Evolutionary conservation across 2,888 invertebrate species (phyloP).

Genomic region (Meteorus cinctellus): DNA sequence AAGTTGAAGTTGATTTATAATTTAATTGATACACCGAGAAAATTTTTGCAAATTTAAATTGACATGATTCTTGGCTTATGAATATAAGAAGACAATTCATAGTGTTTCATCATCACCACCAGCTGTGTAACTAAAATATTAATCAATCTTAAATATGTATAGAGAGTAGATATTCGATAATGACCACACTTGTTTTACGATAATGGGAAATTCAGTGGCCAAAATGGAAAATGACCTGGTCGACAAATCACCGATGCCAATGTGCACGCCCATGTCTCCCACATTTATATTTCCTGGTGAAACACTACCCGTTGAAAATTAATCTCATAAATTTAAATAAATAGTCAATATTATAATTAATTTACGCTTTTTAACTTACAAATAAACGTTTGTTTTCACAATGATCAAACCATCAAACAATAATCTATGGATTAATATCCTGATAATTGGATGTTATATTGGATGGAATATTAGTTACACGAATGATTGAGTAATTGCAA

Average conservation of each 20-base stretch:
- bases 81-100: background rate
- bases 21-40: no score
- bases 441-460: no score
- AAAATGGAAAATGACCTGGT: slow-evolving; percentile 18
- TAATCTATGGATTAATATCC: no score
- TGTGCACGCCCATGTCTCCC: slow-evolving; percentile 1
- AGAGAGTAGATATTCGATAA: slow-evolving; percentile 3
- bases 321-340: slow-evolving; percentile 22
- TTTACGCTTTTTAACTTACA: no score
- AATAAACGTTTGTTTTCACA: no score
- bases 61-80: no score
- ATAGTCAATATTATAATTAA: background rate
- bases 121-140: slow-evolving; percentile 1
- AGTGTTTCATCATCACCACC: background rate
- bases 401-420: no score
- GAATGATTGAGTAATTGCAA: no score
- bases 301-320: slow-evolving; percentile 4
- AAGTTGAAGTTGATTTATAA: no score
- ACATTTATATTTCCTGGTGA: slow-evolving; percentile 13
- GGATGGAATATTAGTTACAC: no score
- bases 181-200: slow-evolving; percentile 24
- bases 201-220: slow-evolving; percentile 23
- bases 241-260: slow-evolving; percentile 25
- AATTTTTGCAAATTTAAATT: no score
- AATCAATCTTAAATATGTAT: slow-evolving; percentile 8